These are phyloP conservation scores for Cryptosula pallasiana DNA, from an alignment of 2,888 invertebrate genomes.

Conservation along the genomic window DNA sequence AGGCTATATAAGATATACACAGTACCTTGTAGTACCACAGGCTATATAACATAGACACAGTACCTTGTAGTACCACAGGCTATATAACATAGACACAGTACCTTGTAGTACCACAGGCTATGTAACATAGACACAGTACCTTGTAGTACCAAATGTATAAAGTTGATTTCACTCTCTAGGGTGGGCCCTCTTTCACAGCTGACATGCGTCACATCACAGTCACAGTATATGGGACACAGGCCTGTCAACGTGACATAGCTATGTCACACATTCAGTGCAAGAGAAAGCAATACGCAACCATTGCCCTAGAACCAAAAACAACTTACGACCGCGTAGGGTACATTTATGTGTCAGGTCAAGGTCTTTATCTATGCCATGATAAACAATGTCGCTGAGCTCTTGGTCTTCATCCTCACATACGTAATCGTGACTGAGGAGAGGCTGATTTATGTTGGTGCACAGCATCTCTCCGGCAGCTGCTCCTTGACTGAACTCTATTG, in stretches of 20 bases:
- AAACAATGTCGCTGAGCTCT: not conserved
- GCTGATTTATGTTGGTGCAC: not conserved
- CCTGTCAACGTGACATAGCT: not conserved
- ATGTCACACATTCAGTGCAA: not conserved
- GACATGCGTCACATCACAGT: constrained; percentile 3
- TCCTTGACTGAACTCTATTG: not conserved
- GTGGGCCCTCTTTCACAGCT: constrained; percentile 10
- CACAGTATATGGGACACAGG: not conserved
- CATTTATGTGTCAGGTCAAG: constrained; percentile 15
- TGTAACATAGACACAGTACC: no score
- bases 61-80: no score
- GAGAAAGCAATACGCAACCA: not conserved
- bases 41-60: no score
- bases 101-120: no score
- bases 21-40: no score
- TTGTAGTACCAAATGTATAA: not conserved
- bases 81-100: no score
- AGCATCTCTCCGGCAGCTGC: not conserved
- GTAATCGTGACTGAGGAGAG: not conserved
- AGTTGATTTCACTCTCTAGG: not conserved
- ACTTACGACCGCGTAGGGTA: not conserved
- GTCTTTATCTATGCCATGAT: not conserved
- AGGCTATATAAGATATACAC: no score
- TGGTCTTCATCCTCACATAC: not conserved
- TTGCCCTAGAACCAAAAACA: not conserved